Evolutionary conservation across 2,888 invertebrate genomes (phyloP).

Genomic region (Xestoiulus laeticollis): DNA sequence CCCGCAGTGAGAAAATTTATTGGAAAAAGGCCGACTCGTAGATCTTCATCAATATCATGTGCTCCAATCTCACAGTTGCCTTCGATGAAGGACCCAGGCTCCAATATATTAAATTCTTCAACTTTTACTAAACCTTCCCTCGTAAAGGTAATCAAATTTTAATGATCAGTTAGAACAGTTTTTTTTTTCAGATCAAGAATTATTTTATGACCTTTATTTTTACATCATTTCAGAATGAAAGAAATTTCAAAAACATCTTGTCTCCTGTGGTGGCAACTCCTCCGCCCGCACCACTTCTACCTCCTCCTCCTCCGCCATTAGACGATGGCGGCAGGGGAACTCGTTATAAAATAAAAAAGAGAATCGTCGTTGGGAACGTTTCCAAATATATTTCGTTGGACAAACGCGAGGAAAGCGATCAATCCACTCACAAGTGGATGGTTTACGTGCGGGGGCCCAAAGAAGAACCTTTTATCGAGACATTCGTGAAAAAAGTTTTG

Average conservation of each 20-base stretch:
- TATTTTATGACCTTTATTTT: background rate
- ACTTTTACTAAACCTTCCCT: background rate
- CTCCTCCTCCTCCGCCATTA: background rate
- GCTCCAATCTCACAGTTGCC: background rate
- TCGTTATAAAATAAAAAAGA: slow-evolving; percentile 51
- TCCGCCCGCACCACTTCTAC: background rate
- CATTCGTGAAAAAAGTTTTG: slow-evolving; percentile 76
- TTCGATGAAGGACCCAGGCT: background rate
- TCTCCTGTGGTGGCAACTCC: background rate
- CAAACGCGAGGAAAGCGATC: slow-evolving; percentile 70
- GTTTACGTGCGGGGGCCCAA: slow-evolving; percentile 81
- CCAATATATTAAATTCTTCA: background rate
- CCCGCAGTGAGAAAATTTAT: slow-evolving; percentile 45
- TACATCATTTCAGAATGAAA: background rate
- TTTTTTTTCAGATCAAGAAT: background rate
- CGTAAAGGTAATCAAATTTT: background rate
- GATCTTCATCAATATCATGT: background rate
- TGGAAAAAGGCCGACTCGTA: slow-evolving; percentile 11
- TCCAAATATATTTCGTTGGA: slow-evolving; percentile 70
- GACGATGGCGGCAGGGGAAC: background rate
- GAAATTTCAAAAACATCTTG: background rate
- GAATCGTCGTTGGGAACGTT: slow-evolving; percentile 50
- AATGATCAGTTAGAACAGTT: background rate
- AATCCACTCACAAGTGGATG: slow-evolving; percentile 88
- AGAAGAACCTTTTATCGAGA: slow-evolving; percentile 70